Percentiles rank a stretch among this genome's conserved stretches.
Conservation (phyloP, 2,888 invertebrate genomes). For the Agonopterix alstromeriana region DNA sequence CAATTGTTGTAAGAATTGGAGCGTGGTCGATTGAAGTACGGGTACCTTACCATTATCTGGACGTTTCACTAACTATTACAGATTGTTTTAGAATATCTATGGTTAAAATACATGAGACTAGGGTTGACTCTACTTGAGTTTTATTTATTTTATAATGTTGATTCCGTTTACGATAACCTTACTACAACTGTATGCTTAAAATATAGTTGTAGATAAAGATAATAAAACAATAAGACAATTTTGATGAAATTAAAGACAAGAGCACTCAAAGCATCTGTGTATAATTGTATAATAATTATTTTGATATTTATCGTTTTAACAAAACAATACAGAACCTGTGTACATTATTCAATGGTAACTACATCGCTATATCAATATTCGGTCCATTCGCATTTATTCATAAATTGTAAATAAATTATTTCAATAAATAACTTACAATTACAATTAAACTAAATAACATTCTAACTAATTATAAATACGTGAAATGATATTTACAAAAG, state of each 20-base stretch:
- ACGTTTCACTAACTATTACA: no score
- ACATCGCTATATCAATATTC: slow-evolving; percentile 12
- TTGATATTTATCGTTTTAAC: slow-evolving; percentile 10
- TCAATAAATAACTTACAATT: slow-evolving; percentile 42
- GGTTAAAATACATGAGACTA: no score
- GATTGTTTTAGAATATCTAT: no score
- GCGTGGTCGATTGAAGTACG: slow-evolving; percentile 4
- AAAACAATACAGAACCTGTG: slow-evolving; percentile 11
- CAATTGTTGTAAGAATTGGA: slow-evolving; percentile 9
- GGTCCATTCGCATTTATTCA: slow-evolving; percentile 17
- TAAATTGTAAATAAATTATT: slow-evolving; percentile 31
- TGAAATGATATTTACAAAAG: slow-evolving; percentile 49
- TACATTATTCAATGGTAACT: slow-evolving; percentile 28
- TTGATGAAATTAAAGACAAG: slow-evolving; percentile 17
- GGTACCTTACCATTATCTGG: no score
- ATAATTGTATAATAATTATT: slow-evolving; percentile 17
- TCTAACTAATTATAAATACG: slow-evolving; percentile 12
- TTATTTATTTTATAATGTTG: no score
- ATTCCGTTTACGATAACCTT: no score
- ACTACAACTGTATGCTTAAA: no score
- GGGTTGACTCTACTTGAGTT: background rate
- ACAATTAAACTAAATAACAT: slow-evolving; percentile 8
- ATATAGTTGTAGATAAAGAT: no score
- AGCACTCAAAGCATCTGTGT: slow-evolving; percentile 22
- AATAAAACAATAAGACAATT: no score